Percentiles rank a stretch among this genome's conserved stretches.
These are phyloP conservation scores for Catharus ustulatus DNA, from an alignment of 2,797 vertebrate genomes.

Conservation along the genomic window DNA sequence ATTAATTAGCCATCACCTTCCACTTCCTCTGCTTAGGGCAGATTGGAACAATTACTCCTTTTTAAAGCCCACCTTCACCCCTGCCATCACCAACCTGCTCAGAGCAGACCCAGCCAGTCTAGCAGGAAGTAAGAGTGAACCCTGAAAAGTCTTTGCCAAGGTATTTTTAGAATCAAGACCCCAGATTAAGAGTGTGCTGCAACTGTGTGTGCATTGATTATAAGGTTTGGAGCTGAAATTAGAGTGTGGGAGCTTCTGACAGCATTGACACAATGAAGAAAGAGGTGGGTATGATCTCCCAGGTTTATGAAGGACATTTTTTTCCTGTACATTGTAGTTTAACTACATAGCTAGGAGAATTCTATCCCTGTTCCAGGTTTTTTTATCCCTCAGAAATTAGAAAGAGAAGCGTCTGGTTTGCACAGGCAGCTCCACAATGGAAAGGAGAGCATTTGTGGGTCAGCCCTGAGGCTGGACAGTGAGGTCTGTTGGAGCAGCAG, in stretches of 20 bases:
- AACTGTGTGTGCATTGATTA: neutral
- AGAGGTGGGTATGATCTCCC: neutral
- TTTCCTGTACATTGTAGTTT: neutral
- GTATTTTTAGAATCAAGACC: neutral
- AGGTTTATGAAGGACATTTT: neutral
- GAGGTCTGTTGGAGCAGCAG: neutral
- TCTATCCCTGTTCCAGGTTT: neutral
- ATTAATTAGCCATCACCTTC: slow-evolving; percentile 45
- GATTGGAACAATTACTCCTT: neutral
- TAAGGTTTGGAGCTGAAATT: neutral
- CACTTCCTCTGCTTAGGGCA: neutral
- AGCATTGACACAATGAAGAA: neutral
- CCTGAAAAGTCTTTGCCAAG: neutral
- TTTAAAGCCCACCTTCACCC: neutral
- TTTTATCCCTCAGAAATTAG: neutral
- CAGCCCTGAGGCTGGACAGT: neutral
- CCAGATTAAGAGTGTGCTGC: neutral
- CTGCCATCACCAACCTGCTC: neutral
- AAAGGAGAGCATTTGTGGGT: neutral
- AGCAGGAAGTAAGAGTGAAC: neutral
- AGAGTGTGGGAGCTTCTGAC: neutral
- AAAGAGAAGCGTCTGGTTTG: neutral
- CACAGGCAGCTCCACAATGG: neutral
- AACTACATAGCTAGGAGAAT: neutral
- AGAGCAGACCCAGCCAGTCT: neutral